Conservation (phyloP, 2,888 invertebrate species). For the Coelogynopora nodosa region DNA sequence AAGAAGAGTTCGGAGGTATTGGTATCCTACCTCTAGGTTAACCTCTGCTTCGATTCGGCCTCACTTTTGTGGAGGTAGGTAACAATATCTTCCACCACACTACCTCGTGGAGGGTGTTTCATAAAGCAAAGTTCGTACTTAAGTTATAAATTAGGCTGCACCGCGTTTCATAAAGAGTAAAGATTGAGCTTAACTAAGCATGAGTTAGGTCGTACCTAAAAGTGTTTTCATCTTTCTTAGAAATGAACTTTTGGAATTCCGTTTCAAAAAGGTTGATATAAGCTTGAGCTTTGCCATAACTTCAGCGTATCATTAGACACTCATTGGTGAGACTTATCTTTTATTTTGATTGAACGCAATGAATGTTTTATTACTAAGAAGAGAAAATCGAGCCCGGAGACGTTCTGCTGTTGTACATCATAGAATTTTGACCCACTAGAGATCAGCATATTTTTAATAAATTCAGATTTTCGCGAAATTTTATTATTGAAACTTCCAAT, state of each 20-base stretch:
- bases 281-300: neutral
- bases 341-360: neutral
- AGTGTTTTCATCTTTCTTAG: neutral
- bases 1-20: no score
- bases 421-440: no score
- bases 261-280: neutral
- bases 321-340: neutral
- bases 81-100: no score
- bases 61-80: no score
- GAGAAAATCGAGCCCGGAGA: neutral
- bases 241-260: neutral
- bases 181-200: neutral
- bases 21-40: no score
- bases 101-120: constrained; percentile 26
- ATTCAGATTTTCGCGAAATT: neutral
- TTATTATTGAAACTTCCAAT: neutral
- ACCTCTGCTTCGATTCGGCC: no score
- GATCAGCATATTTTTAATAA: neutral
- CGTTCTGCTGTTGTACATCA: neutral
- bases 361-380: neutral
- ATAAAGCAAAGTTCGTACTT: constrained; percentile 31
- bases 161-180: constrained; percentile 29
- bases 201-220: neutral
- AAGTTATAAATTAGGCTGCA: constrained; percentile 22
- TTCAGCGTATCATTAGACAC: neutral